Conservation (phyloP, 2,797 vertebrate species). For the Eospalax fontanierii region DNA sequence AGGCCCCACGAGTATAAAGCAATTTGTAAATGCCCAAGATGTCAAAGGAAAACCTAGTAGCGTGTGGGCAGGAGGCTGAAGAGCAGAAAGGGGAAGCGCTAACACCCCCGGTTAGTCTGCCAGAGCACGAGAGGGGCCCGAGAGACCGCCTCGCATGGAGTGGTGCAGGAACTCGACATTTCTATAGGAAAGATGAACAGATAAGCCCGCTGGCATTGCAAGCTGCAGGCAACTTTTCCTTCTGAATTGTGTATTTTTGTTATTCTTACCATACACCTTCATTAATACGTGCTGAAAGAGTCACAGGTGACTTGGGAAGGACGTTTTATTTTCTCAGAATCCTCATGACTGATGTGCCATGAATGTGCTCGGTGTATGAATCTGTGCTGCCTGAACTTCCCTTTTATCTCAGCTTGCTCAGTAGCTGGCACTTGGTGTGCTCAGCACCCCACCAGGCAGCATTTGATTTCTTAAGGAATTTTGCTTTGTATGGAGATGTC, state of each 20-base stretch:
- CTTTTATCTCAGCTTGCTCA: neutral
- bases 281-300: neutral
- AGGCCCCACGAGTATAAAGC: neutral
- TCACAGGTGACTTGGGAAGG: neutral
- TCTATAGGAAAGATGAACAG: neutral
- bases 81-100: neutral
- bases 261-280: neutral
- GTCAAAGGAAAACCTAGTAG: neutral
- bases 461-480: constrained; percentile 6
- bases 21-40: no score
- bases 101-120: neutral
- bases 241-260: neutral
- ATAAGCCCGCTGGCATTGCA: accelerated
- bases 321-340: neutral
- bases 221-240: neutral
- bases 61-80: no score
- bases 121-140: neutral
- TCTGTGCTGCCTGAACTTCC: neutral
- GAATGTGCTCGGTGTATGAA: neutral
- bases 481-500: neutral
- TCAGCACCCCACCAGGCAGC: no score
- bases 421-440: neutral
- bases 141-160: neutral
- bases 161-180: neutral
- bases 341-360: neutral